Base-by-base conservation (phyloP, 2,888 invertebrate species). In the Tortricodes alternella region DNA sequence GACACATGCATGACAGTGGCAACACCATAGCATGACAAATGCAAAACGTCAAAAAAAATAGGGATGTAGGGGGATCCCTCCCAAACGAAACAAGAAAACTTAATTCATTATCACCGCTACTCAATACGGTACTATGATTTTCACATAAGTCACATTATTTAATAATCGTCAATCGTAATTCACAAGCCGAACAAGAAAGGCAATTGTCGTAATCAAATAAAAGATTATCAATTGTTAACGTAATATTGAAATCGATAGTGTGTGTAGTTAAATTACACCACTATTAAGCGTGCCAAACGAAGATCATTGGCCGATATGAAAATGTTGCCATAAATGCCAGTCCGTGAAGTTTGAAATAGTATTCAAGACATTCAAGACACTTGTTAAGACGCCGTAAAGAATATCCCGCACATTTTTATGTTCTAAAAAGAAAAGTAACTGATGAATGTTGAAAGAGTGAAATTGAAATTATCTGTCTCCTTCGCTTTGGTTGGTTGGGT, bases 401-500 rank as follows among this genome's bases (percentile, higher is more conserved):
- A 7, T 29, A 16, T 3, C 3, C 11, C 2, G 15, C 9, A 18
- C 18, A 11, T 18, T 34, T 2, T 18, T 18, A 16, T 24, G 1
- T 6, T 15, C 23, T 19, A 51, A 44, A 49, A 52, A 52, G 18
- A 46, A 23, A 48, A 19, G 13, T 13, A 46, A 48, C 15, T n/a
- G 41, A 38, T 37, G 49, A 38, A 50, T 55, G 24, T 55, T 34
- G 18, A 15, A 43, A 27, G 27, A 44, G 53, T 13, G 37, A 56
- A 56, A 56, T 50, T 49, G 44, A 53, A 56, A 41, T 43, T 55
- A 43, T 56, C 56, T 56, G 56, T 56, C 56, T 56, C 73, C 74
- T 81, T 83, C 81, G 85, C 79, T 85, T 82, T 87, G 82, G 83
- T 82, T 84, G 83, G 83, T 81, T 84, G 83, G 83, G 85, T 89